Percentiles rank a stretch among this genome's conserved stretches.
Conservation (phyloP, 2,113 vertebrate species). For the Echinops telfairi region DNA sequence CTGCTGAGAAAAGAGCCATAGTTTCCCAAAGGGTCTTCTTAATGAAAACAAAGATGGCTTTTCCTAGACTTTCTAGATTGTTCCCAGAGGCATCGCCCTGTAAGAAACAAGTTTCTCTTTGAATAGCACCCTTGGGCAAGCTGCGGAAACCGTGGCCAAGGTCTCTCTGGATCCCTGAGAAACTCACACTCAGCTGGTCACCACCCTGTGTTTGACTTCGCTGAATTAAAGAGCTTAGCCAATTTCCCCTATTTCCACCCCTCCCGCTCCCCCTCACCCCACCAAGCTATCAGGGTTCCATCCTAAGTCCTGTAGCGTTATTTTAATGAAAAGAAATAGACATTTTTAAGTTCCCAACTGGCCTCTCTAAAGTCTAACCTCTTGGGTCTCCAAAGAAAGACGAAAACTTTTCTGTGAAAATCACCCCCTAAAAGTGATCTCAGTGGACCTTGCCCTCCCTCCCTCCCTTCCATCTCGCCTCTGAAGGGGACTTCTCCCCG, state of each 20-base stretch:
- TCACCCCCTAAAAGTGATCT: not conserved
- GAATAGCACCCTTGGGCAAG: not conserved
- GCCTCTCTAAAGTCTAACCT: not conserved
- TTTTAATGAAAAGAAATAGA: not conserved
- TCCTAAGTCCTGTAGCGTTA: not conserved
- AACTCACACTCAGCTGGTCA: not conserved
- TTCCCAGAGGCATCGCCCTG: not conserved
- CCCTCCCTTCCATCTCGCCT: not conserved
- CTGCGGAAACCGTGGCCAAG: not conserved
- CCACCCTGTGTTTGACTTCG: not conserved
- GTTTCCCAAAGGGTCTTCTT: not conserved
- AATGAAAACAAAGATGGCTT: not conserved
- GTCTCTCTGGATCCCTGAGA: not conserved
- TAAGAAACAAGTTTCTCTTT: not conserved
- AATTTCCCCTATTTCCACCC: too few relatives aligned
- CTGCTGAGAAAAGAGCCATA: not conserved
- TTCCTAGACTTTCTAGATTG: not conserved
- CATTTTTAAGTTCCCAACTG: not conserved
- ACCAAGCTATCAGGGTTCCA: fast-evolving
- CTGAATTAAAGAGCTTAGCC: not conserved
- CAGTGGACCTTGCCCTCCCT: too few relatives aligned
- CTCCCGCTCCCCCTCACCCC: not conserved
- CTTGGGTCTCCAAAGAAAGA: not conserved
- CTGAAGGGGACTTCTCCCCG: not conserved
- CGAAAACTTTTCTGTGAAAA: not conserved